These are phyloP conservation scores for Craseonycteris thonglongyai DNA, from an alignment of 2,113 vertebrate genomes.

Conservation along the genomic window DNA sequence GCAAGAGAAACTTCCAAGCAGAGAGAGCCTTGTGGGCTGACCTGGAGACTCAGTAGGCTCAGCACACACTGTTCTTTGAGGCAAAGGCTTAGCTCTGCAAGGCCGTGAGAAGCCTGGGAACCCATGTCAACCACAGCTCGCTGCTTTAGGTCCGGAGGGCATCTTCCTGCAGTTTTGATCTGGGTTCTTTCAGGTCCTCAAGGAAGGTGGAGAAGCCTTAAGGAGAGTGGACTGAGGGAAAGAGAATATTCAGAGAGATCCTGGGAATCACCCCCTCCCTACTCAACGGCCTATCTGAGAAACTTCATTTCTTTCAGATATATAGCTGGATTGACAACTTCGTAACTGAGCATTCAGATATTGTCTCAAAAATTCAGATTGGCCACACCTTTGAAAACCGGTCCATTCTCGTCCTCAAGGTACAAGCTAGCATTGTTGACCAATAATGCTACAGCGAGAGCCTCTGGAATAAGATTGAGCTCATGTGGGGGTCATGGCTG, in stretches of 20 bases:
- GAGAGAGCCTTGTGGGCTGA: background rate
- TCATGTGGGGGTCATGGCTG: background rate
- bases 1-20: background rate
- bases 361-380: slow-evolving; percentile 89
- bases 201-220: background rate
- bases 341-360: slow-evolving; percentile 82
- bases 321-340: slow-evolving; percentile 89
- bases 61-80: background rate
- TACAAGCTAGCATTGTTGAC: slow-evolving; percentile 37
- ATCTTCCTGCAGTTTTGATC: background rate
- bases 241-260: background rate
- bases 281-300: rapidly evolving
- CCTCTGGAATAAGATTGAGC: background rate
- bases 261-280: background rate
- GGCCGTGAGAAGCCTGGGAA: background rate
- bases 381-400: slow-evolving; percentile 88
- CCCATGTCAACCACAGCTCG: too few relatives aligned
- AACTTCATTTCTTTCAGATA: slow-evolving; percentile 80
- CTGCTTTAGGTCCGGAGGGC: background rate
- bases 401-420: slow-evolving; percentile 89
- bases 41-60: background rate
- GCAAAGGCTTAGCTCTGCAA: background rate
- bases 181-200: background rate
- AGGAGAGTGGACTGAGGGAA: background rate
- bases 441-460: background rate